phyloP scores from a whole-genome alignment of 2,113 vertebrate genomes.

The Centrocercus urophasianus region DNA sequence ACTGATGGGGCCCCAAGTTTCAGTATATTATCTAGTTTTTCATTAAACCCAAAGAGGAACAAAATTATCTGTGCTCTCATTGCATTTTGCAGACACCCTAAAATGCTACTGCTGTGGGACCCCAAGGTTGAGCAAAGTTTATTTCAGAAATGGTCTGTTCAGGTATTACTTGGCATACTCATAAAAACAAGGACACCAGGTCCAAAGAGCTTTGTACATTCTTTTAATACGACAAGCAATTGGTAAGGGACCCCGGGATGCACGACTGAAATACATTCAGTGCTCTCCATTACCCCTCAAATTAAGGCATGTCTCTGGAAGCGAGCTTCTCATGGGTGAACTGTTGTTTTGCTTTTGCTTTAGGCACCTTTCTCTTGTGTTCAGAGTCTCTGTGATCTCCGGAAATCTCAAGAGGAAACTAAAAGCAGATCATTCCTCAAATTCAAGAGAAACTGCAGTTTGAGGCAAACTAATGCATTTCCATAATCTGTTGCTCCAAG shows the following conservation, averaged over 20 bases:
- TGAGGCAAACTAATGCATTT: not conserved
- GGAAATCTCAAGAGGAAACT: not conserved
- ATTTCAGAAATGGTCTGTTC: not conserved
- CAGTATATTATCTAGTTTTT: not conserved
- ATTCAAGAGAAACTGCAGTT: not conserved
- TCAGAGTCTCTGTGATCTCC: accelerated
- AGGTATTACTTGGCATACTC: too few relatives aligned
- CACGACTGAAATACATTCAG: accelerated
- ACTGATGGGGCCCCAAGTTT: not conserved
- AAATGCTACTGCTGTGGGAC: not conserved
- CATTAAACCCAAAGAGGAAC: not conserved
- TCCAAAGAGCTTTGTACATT: not conserved
- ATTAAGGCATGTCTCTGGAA: too few relatives aligned
- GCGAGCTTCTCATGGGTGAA: not conserved
- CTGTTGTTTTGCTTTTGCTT: not conserved
- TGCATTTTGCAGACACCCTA: not conserved
- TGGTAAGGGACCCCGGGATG: not conserved
- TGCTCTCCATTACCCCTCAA: not conserved
- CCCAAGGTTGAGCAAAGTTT: not conserved
- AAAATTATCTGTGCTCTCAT: not conserved
- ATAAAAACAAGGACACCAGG: not conserved
- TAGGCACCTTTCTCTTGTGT: accelerated
- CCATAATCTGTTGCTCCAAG: not conserved
- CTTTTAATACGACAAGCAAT: not conserved
- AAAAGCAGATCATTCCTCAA: not conserved